phyloP scores from a whole-genome alignment of 2,888 invertebrate species.

The Andrena haemorrhoa region DNA sequence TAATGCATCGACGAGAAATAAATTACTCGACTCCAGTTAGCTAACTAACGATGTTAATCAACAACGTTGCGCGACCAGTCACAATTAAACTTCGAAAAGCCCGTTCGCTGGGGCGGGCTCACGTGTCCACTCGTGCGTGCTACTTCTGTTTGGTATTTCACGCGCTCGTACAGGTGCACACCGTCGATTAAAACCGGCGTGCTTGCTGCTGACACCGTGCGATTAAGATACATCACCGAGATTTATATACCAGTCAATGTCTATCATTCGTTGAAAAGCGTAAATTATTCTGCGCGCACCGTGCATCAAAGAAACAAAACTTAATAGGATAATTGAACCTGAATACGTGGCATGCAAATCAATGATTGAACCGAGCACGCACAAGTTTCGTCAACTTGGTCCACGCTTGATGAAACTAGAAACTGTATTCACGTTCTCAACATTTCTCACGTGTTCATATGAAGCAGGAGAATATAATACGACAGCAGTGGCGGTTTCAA shows the following conservation, averaged over 20 bases:
- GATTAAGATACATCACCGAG: neutral
- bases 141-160: slow-evolving; percentile 41
- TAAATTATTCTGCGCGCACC: neutral
- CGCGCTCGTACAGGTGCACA: slow-evolving; percentile 5
- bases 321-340: no score
- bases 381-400: no score
- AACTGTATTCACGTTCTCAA: no score
- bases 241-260: neutral
- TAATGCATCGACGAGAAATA: slow-evolving; percentile 47
- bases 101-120: slow-evolving; percentile 39
- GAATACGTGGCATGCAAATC: no score
- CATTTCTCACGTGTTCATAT: no score
- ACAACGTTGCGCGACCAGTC: slow-evolving; percentile 54
- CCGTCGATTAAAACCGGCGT: slow-evolving; percentile 35
- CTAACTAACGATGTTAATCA: slow-evolving; percentile 64
- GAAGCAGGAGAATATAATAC: no score
- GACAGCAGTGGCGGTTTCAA: no score
- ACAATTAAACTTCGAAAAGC: slow-evolving; percentile 65
- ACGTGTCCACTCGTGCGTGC: slow-evolving; percentile 48
- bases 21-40: slow-evolving; percentile 62
- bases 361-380: no score
- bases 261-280: neutral
- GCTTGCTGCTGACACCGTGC: neutral
- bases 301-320: no score
- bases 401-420: no score